Conservation (phyloP, 1,140 invertebrate species). For the Chironomus striatipennis region DNA sequence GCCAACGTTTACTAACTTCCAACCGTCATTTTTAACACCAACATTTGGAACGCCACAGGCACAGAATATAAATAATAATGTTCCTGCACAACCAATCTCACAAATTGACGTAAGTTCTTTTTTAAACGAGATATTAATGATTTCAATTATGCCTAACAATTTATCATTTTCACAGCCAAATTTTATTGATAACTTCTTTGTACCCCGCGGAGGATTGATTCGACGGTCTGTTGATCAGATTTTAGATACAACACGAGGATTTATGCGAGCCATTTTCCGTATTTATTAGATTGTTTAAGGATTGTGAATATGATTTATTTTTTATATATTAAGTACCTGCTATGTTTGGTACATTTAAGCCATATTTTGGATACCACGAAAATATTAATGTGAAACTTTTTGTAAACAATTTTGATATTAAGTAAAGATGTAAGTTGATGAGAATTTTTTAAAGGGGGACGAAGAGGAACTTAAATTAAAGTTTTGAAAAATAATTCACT, state of each 20-base stretch:
- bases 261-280: not conserved
- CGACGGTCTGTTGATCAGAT: not conserved
- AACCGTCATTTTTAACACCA: not conserved
- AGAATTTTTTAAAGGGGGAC: too few relatives aligned
- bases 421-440: too few relatives aligned
- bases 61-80: not conserved
- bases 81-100: too few relatives aligned
- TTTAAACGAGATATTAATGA: not conserved
- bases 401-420: too few relatives aligned
- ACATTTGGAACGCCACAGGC: not conserved
- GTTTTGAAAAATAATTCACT: too few relatives aligned
- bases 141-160: not conserved
- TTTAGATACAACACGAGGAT: not conserved
- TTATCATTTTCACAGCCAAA: not conserved
- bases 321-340: too few relatives aligned
- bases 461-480: too few relatives aligned
- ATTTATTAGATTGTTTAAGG: too few relatives aligned
- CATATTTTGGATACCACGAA: too few relatives aligned
- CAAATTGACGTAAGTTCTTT: not conserved
- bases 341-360: too few relatives aligned
- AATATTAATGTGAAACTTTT: too few relatives aligned
- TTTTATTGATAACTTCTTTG: conserved; percentile 2
- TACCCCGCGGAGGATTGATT: not conserved
- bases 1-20: not conserved
- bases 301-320: too few relatives aligned